Evolutionary conservation across 2,888 invertebrate species (phyloP).

Genomic region (Metellina segmentata): DNA sequence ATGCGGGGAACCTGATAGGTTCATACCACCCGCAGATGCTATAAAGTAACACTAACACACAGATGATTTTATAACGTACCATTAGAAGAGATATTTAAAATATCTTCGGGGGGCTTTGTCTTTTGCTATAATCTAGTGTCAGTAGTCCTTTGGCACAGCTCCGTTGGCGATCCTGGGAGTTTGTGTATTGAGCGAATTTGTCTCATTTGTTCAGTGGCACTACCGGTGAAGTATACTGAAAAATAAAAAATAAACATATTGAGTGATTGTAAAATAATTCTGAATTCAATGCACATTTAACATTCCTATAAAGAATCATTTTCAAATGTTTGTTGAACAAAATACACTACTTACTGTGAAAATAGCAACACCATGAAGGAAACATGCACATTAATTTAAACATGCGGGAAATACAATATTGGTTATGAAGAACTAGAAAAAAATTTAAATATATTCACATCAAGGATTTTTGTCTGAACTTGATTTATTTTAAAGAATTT

Average conservation of each 20-base stretch:
- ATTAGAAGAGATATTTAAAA: slow-evolving; percentile 49
- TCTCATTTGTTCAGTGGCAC: slow-evolving; percentile 67
- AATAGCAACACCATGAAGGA: too few relatives aligned
- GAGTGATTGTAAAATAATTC: background rate
- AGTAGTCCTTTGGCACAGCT: slow-evolving; percentile 61
- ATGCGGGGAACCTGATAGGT: too few relatives aligned
- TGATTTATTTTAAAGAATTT: too few relatives aligned
- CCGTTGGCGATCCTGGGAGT: slow-evolving; percentile 63
- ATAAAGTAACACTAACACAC: too few relatives aligned
- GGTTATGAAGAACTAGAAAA: too few relatives aligned
- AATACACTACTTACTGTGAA: too few relatives aligned
- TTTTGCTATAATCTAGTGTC: slow-evolving; percentile 74
- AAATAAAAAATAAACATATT: background rate
- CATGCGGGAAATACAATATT: too few relatives aligned
- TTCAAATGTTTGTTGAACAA: background rate
- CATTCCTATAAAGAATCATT: too few relatives aligned
- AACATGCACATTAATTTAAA: too few relatives aligned
- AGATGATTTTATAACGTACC: background rate
- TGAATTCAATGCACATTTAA: background rate
- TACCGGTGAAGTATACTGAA: slow-evolving; percentile 71
- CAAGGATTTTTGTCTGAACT: too few relatives aligned
- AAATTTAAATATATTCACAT: too few relatives aligned
- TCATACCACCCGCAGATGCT: too few relatives aligned
- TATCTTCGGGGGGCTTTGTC: background rate
- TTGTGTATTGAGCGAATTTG: slow-evolving; percentile 71